Base-by-base conservation (phyloP, 1,140 invertebrate species). In the Mercenaria mercenaria region DNA sequence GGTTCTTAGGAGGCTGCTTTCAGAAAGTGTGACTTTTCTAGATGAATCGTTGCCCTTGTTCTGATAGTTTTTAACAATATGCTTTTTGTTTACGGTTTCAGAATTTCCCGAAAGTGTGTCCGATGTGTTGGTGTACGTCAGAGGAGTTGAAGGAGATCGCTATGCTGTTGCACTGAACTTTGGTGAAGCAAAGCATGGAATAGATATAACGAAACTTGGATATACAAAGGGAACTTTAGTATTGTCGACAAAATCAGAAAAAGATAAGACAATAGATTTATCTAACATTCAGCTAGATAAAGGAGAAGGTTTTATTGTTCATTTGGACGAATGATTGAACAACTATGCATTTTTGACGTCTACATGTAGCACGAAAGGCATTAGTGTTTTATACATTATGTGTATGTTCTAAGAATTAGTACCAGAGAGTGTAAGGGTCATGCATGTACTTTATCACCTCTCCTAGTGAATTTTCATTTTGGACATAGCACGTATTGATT, bases 151-250 rank as follows among this genome's bases (percentile, higher is more conserved):
- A n/a, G 32, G 1, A 32, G 29, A 61, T 29, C 39, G 39, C 2
- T 82, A 82, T 43, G 34, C 26, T 8, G 80, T 82, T 4, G 80
- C 80, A 2, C 26, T 82, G 10, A 82, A 82, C 50, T 26, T 82
- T 4, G 80, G 80, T 3, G 20, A 41, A 26, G 23, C n/a, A 15
- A n/a, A 43, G 0, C 6, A 26, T 64, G n/a, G 56, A 34, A 61
- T 82, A 20, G n/a, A 82, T 37, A 61, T 82, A n/a, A 29, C 26
- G 20, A 61, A 29, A 41, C 13, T 4, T 20, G 80, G 56, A 2
- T 20, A 23, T 23, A 61, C 13, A 41, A 41, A 37, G 6, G 80
- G 56, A 23, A 82, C 59, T 15, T 32, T 61, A 23, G 43, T 64
- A 43, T 82, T 82, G 20, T 61, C 80, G 3, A 82, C 80, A 39